phyloP scores from a whole-genome alignment of 1,140 invertebrate genomes.

The Batillaria attramentaria region DNA sequence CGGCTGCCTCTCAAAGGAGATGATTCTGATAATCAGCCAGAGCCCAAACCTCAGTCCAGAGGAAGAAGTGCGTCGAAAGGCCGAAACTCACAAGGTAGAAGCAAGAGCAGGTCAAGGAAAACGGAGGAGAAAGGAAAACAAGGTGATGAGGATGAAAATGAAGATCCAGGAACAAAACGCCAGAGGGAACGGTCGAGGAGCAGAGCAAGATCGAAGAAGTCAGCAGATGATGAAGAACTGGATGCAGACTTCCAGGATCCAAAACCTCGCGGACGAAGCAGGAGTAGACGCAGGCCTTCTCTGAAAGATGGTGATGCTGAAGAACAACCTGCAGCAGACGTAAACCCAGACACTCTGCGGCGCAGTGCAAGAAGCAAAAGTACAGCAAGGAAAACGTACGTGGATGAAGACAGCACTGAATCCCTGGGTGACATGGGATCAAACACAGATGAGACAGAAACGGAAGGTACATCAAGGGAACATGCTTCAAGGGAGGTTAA shows the following conservation, averaged over 20 bases:
- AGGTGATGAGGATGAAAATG: constrained; percentile 21
- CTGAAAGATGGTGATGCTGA: too few relatives aligned
- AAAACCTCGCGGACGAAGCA: background rate
- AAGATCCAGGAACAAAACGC: background rate
- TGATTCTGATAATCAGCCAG: background rate
- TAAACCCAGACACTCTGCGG: background rate
- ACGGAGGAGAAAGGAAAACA: constrained; percentile 13
- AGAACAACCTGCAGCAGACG: too few relatives aligned
- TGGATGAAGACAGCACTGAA: constrained; percentile 15
- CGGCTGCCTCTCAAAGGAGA: constrained; percentile 28
- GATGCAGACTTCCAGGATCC: background rate
- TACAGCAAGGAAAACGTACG: background rate
- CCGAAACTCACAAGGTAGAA: constrained; percentile 4
- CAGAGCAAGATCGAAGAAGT: background rate
- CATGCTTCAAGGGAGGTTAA: background rate
- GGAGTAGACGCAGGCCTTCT: background rate
- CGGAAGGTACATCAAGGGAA: too few relatives aligned
- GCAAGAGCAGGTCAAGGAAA: constrained; percentile 16
- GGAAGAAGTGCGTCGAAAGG: constrained; percentile 10
- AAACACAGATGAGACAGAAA: too few relatives aligned
- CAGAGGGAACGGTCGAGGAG: constrained; percentile 11
- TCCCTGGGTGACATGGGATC: too few relatives aligned
- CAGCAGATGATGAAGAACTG: background rate
- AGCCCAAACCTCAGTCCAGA: constrained; percentile 24
- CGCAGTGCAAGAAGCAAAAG: constrained; percentile 24